phyloP scores from a whole-genome alignment of 2,113 vertebrate genomes.

The Rhinopomastus cyanomelas region DNA sequence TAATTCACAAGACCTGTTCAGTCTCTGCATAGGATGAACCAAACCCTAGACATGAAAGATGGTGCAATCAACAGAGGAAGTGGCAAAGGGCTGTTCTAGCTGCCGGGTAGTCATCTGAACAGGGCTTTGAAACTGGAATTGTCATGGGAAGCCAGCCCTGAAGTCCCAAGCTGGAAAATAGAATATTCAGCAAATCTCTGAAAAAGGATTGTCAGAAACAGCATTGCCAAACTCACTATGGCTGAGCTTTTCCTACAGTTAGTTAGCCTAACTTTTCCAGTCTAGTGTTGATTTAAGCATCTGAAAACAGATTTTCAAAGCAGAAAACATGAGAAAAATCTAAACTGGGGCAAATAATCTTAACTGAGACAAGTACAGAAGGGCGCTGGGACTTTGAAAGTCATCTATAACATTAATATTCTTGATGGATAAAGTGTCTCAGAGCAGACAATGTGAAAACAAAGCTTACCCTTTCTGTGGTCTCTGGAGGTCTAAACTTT shows the following conservation, averaged over 20 bases:
- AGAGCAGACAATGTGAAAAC: neutral
- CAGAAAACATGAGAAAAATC: neutral
- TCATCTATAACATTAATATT: neutral
- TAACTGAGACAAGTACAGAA: neutral
- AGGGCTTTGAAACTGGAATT: neutral
- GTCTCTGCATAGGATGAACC: neutral
- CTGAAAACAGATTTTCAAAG: neutral
- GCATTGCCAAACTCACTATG: neutral
- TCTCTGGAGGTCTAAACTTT: slow-evolving; percentile 95
- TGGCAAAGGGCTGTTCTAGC: neutral
- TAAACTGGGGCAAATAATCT: neutral
- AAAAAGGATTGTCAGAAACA: neutral
- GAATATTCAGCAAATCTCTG: neutral
- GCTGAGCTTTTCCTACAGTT: neutral
- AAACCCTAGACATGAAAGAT: neutral
- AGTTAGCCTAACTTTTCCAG: neutral
- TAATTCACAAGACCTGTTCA: neutral
- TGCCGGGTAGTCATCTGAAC: neutral
- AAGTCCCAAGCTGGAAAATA: neutral
- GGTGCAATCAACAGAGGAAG: neutral
- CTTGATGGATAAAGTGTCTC: neutral
- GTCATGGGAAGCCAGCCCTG: neutral
- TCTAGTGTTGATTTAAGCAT: neutral
- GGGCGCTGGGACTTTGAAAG: neutral
- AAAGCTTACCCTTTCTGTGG: slow-evolving; percentile 89